Percentiles rank a stretch among this genome's conserved stretches.
Conservation (phyloP, 1,140 invertebrate species). For the Pseudomyrmex gracilis region DNA sequence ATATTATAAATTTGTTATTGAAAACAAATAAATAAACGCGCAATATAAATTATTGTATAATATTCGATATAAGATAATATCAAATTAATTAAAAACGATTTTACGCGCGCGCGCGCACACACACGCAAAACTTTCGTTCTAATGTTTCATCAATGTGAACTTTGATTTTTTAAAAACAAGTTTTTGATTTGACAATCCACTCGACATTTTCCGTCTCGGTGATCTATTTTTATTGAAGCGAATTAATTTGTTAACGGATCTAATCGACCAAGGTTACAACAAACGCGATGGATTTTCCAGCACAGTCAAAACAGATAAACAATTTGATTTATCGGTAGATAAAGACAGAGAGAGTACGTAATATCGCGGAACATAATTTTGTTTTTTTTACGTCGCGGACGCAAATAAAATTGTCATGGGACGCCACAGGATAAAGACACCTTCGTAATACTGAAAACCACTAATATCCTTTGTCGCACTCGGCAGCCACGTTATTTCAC, state of each 20-base stretch:
- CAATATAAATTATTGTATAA: background rate
- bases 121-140: background rate
- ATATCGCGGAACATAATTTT: conserved; percentile 59
- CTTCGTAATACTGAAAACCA: conserved; percentile 61
- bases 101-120: background rate
- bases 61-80: background rate
- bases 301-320: conserved; percentile 48
- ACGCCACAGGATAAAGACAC: conserved; percentile 59
- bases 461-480: conserved; percentile 74
- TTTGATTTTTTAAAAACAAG: conserved; percentile 11
- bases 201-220: conserved; percentile 40
- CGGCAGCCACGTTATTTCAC: conserved; percentile 70
- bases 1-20: background rate
- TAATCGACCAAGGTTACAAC: conserved; percentile 59
- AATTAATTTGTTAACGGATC: conserved; percentile 61
- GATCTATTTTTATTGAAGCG: conserved; percentile 50
- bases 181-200: conserved; percentile 30
- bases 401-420: conserved; percentile 61
- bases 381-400: conserved; percentile 37
- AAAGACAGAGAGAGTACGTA: conserved; percentile 45
- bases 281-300: conserved; percentile 44
- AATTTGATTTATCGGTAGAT: conserved; percentile 57
- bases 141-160: conserved; percentile 8
- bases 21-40: background rate
- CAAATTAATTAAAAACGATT: background rate